These are phyloP conservation scores for Ceratosolen solmsi DNA, from an alignment of 1,140 invertebrate genomes.

Conservation along the genomic window DNA sequence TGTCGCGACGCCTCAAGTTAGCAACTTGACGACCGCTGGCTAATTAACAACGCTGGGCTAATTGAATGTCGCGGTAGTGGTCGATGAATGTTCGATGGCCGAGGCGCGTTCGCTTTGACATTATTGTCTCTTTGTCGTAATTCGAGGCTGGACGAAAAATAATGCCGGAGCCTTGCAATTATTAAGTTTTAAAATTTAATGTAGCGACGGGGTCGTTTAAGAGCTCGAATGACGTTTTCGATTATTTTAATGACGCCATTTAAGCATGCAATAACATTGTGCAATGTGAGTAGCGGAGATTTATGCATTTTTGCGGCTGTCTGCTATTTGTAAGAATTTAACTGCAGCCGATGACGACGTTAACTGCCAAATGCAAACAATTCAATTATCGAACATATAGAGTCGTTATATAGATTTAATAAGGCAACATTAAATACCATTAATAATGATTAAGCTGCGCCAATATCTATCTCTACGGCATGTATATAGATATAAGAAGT, in stretches of 20 bases:
- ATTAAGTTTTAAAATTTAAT: neutral
- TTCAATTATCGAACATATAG: neutral
- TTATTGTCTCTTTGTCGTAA: neutral
- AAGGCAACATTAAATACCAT: too few relatives aligned
- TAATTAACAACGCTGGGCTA: too few relatives aligned
- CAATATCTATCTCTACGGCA: neutral
- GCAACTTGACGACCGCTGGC: too few relatives aligned
- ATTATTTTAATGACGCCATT: too few relatives aligned
- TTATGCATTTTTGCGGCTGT: too few relatives aligned
- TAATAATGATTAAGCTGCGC: neutral
- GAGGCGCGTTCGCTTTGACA: neutral
- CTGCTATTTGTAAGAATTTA: neutral
- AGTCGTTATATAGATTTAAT: neutral
- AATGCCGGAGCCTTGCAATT: neutral
- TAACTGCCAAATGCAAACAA: neutral
- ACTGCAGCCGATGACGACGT: neutral
- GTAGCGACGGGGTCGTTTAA: neutral
- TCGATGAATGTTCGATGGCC: neutral
- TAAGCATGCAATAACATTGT: neutral
- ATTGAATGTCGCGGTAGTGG: neutral
- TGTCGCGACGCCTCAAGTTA: neutral
- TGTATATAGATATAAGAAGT: slow-evolving; percentile 16
- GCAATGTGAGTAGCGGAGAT: neutral
- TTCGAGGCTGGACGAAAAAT: neutral
- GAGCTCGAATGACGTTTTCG: neutral